Evolutionary conservation across 2,797 vertebrate genomes (phyloP).

Genomic region (Telmatherina bonti): DNA sequence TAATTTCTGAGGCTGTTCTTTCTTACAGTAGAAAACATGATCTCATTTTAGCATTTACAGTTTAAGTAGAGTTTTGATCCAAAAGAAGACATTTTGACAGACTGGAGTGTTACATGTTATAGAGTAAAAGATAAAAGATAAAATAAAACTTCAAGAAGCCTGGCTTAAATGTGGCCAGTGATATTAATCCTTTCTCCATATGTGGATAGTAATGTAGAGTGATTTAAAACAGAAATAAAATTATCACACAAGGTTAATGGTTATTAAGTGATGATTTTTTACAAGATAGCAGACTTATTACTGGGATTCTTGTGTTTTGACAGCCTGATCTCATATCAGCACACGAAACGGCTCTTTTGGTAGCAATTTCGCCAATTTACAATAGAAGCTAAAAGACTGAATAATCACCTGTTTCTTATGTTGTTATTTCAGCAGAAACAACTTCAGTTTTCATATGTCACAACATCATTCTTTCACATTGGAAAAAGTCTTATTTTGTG

Average conservation of each 20-base stretch:
- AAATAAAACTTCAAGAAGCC: not conserved
- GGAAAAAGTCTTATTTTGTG: not conserved
- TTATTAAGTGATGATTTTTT: not conserved
- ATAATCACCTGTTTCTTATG: not conserved
- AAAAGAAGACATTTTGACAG: not conserved
- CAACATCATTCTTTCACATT: not conserved
- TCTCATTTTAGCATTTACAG: conserved; percentile 40
- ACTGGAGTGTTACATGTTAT: not conserved
- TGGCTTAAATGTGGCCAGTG: not conserved
- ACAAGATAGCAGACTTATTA: not conserved
- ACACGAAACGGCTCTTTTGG: not conserved
- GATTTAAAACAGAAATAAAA: not conserved
- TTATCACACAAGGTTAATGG: not conserved
- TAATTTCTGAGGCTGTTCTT: conserved; percentile 39
- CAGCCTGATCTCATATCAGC: not conserved
- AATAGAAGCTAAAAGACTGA: not conserved
- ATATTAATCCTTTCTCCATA: not conserved
- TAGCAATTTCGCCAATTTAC: not conserved
- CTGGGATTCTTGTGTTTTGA: not conserved
- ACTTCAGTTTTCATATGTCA: not conserved
- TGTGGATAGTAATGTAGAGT: not conserved
- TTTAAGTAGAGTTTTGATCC: conserved; percentile 2
- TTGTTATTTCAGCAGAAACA: not conserved
- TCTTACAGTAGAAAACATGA: conserved; percentile 26
- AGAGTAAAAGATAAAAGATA: not conserved